Evolutionary conservation across 2,113 vertebrate species (phyloP), one percentile per base, ranked within the genome.

Genomic region (Ammodytes dubius): DNA sequence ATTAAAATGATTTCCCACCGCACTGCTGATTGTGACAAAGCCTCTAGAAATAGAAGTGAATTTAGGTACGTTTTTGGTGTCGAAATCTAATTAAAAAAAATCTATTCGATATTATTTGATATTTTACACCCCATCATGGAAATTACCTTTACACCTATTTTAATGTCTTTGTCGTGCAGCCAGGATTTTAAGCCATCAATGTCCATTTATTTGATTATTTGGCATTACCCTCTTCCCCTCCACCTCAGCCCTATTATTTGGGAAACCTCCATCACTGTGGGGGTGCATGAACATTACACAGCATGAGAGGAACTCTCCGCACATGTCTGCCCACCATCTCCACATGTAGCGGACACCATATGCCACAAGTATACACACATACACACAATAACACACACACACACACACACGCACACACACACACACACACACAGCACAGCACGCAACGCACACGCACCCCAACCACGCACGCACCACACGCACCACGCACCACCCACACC

Each of bases 251-350:
- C 19, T 6, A 72, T 84, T 82, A 82, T 86, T 78, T 86, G 59
- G 89, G 89, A 91, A 89, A 88, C 79, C 89, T 91, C 87, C 88
- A 82, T 88, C 85, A 3, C 87, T 70, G 74, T 66, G 80, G 85
- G 89, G 77, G 73, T 58, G 71, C 46, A 60, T 79, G 83, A 63
- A 84, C 77, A 90, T 85, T 76, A 81, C 85, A 70, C 90, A 85
- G 89, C 84, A 66, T 79, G 90, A 77, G 67, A 87, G 83, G 86
- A 90, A 63, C 72, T 85, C 79, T 86, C 77, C 57, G 70, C 82
- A 88, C 82, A 71, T 86, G 84, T 69, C 79, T 42, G 81, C 85
- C 83, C 81, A 83, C 83, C 70, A 49, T 35, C 83, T 81, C 87
- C 86, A 72, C 84, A 87, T 82, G 86, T 72, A 74, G 84, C 19